Evolutionary conservation across 1,140 invertebrate species (phyloP).

Genomic region (Drosophila azteca): DNA sequence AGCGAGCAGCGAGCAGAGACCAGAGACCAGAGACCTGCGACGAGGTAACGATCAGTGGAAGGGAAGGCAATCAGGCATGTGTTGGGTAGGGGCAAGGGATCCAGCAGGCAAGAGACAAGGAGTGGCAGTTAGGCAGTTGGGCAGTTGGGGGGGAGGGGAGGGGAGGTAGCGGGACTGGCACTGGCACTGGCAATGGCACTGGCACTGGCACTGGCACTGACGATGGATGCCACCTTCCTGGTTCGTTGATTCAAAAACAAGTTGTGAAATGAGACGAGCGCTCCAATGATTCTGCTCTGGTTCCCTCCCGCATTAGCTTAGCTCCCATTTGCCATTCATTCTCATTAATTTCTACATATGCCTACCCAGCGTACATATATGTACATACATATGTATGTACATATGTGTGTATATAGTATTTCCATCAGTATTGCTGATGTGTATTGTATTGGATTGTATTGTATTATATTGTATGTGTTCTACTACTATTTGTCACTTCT

Average conservation of each 20-base stretch:
- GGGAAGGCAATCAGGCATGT: constrained; percentile 3
- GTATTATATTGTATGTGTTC: no score
- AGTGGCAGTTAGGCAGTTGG: no score
- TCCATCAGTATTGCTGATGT: not conserved
- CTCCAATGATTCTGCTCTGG: constrained; percentile 39
- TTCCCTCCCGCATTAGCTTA: constrained; percentile 2
- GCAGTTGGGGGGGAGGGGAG: no score
- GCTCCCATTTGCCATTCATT: constrained; percentile 2
- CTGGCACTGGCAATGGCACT: no score
- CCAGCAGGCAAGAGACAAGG: no score
- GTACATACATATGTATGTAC: not conserved
- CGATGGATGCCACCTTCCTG: constrained; percentile 42
- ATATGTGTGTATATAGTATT: not conserved
- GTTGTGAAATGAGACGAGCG: constrained; percentile 51
- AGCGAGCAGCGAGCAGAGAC: not conserved
- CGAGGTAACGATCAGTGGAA: constrained; percentile 29
- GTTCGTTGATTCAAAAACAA: constrained; percentile 54
- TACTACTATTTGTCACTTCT: constrained; percentile 18
- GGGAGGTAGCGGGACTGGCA: no score
- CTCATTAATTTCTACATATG: not conserved
- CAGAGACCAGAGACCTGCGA: not conserved
- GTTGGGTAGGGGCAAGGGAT: not conserved
- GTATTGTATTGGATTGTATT: not conserved
- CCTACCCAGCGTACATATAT: not conserved
- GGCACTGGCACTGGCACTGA: not conserved